These are phyloP conservation scores for Aphelinus atriplicis DNA, from an alignment of 1,140 invertebrate species.

Conservation along the genomic window DNA sequence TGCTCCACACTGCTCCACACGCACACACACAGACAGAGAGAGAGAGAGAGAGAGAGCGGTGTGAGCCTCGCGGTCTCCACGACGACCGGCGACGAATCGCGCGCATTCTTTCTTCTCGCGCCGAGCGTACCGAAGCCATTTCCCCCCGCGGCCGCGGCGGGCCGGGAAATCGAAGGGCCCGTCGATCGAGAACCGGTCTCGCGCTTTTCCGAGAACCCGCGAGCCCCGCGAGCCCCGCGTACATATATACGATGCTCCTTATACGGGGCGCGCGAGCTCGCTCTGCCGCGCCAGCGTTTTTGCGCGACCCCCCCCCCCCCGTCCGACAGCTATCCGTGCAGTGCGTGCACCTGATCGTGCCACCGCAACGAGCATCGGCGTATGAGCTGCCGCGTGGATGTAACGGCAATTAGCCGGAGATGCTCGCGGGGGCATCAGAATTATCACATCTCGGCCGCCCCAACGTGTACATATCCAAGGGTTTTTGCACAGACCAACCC, in stretches of 20 bases:
- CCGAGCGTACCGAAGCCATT: too few species aligned
- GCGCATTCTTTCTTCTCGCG: background rate
- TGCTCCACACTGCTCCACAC: too few species aligned
- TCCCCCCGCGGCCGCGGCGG: background rate
- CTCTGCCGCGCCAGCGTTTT: background rate
- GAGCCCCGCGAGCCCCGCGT: background rate
- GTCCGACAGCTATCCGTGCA: too few species aligned
- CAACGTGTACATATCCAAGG: too few species aligned
- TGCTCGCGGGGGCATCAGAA: background rate
- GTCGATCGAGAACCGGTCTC: background rate
- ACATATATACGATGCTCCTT: conserved; percentile 8
- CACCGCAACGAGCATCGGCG: too few species aligned
- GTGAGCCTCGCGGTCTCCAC: too few species aligned
- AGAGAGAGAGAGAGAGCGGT: too few species aligned
- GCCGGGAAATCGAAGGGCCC: background rate
- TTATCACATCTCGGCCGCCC: conserved; percentile 17
- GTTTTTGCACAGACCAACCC: too few species aligned
- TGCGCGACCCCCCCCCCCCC: background rate
- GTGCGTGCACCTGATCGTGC: too few species aligned
- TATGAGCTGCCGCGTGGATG: too few species aligned
- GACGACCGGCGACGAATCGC: too few species aligned
- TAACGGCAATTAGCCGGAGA: conserved; percentile 8
- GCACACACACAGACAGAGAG: too few species aligned
- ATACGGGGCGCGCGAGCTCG: conserved; percentile 18
- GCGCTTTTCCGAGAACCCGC: conserved; percentile 31